These are phyloP conservation scores for Tenrec ecaudatus DNA, from an alignment of 2,113 vertebrate genomes.

Conservation along the genomic window DNA sequence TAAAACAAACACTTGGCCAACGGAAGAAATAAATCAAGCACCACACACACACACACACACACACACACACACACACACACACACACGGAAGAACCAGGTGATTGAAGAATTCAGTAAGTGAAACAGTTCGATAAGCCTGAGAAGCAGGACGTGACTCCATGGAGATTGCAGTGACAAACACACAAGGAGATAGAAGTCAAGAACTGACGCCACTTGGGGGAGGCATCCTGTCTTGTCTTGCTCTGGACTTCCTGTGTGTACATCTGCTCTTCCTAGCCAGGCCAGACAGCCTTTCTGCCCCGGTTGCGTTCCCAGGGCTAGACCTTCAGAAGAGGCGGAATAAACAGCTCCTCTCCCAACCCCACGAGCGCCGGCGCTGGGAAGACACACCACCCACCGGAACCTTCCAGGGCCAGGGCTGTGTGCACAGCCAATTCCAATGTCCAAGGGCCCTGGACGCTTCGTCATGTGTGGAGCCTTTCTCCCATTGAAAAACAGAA, in stretches of 20 bases:
- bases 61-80: no score
- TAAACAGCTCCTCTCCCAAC: constrained; percentile 23
- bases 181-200: neutral
- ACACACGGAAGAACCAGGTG: neutral
- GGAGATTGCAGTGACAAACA: neutral
- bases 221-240: neutral
- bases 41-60: neutral
- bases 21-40: constrained; percentile 32
- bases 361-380: neutral
- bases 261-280: neutral
- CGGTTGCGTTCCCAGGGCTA: neutral
- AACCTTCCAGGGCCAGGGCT: neutral
- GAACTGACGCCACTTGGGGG: neutral
- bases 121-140: neutral
- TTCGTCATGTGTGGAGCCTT: neutral
- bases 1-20: neutral
- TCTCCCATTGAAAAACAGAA: neutral
- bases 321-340: neutral
- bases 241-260: constrained; percentile 10
- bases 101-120: neutral
- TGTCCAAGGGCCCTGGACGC: neutral
- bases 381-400: no score
- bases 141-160: constrained; percentile 6
- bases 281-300: neutral
- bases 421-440: neutral